Evolutionary conservation across 2,888 invertebrate genomes (phyloP).

Genomic region (Nemotelus nigrinus): DNA sequence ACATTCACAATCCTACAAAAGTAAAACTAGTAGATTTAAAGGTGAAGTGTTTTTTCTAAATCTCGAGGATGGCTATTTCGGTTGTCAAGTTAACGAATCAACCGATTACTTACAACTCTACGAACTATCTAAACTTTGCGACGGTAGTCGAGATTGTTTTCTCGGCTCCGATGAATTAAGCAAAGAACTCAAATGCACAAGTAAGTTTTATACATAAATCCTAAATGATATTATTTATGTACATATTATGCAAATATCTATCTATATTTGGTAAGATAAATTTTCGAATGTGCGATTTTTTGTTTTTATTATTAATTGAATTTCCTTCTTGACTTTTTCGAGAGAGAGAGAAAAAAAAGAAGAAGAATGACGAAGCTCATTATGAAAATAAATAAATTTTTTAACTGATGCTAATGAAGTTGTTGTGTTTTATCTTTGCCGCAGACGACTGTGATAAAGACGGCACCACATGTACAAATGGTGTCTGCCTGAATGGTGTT

Average conservation of each 20-base stretch:
- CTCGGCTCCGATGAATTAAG: conserved; percentile 91
- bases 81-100: conserved; percentile 96
- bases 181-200: conserved; percentile 91
- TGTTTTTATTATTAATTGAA: no score
- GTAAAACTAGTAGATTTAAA: conserved; percentile 75
- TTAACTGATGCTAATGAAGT: background rate
- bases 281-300: no score
- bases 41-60: conserved; percentile 96
- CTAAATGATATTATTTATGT: background rate
- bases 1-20: conserved; percentile 78
- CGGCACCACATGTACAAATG: conserved; percentile 89
- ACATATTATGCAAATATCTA: background rate
- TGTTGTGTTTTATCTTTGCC: conserved; percentile 21
- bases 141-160: conserved; percentile 89
- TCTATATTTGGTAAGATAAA: background rate
- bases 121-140: conserved; percentile 94
- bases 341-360: no score
- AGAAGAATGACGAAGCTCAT: no score
- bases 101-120: conserved; percentile 94
- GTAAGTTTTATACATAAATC: conserved; percentile 69
- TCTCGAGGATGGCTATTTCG: conserved; percentile 96
- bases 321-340: no score
- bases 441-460: conserved; percentile 92
- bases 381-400: background rate
- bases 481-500: conserved; percentile 91